These are phyloP conservation scores for Halcyon senegalensis DNA, from an alignment of 2,113 vertebrate genomes.

Conservation along the genomic window DNA sequence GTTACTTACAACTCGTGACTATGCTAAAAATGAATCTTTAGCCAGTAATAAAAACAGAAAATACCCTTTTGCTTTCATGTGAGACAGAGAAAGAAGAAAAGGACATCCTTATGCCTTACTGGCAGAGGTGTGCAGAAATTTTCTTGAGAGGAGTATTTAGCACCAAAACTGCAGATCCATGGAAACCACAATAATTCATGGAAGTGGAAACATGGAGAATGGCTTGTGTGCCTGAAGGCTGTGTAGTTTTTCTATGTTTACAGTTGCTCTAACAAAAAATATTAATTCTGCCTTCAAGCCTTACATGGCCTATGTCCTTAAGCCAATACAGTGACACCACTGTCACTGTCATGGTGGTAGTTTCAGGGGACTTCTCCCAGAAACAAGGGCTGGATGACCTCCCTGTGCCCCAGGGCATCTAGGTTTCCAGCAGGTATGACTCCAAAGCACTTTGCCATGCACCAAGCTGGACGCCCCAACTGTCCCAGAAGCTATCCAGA, in stretches of 20 bases:
- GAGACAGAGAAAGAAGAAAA: background rate
- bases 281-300: background rate
- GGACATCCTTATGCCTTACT: background rate
- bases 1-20: background rate
- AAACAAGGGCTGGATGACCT: background rate
- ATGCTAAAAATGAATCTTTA: background rate
- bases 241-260: background rate
- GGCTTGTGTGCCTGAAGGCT: background rate
- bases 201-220: background rate
- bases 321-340: background rate
- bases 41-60: background rate
- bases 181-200: background rate
- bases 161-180: background rate
- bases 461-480: accelerated
- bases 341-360: too few species aligned
- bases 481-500: background rate
- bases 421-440: background rate
- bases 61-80: background rate
- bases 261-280: background rate
- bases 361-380: background rate
- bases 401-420: background rate
- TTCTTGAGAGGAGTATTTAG: background rate
- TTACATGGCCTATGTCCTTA: background rate
- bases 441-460: background rate
- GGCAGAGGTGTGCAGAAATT: background rate